Conservation (phyloP, 2,888 invertebrate species). For the Epinotia brunnichana region DNA sequence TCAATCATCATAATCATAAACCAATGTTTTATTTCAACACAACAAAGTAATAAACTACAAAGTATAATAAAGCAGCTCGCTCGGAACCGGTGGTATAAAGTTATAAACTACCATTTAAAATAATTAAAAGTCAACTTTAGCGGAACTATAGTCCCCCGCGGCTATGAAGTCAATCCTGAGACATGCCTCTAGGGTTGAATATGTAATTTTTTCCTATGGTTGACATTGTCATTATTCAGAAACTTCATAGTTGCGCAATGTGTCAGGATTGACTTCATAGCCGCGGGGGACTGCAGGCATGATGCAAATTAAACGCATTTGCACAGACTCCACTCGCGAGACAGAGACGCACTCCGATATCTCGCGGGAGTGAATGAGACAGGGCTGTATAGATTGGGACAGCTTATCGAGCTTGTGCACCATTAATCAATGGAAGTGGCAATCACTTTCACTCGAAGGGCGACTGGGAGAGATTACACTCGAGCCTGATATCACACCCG, state of each 20-base stretch:
- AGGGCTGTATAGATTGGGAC: not conserved
- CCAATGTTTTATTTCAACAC: not conserved
- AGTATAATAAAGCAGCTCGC: not conserved
- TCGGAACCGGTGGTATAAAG: not conserved
- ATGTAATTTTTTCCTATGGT: too few relatives aligned
- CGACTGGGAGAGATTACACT: not conserved
- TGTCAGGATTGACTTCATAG: too few relatives aligned
- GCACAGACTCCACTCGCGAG: constrained; percentile 14
- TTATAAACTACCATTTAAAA: constrained; percentile 7
- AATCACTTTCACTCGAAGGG: constrained; percentile 8
- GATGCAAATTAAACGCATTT: constrained; percentile 30
- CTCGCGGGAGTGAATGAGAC: not conserved
- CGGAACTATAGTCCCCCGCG: too few relatives aligned
- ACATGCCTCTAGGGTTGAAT: too few relatives aligned
- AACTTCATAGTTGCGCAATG: too few relatives aligned
- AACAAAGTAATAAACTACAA: not conserved
- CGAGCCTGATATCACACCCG: not conserved
- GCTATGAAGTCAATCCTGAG: too few relatives aligned
- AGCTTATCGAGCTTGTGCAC: not conserved
- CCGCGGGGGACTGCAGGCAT: too few relatives aligned
- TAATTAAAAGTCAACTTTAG: constrained; percentile 28
- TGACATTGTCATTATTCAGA: too few relatives aligned
- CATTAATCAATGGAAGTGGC: constrained; percentile 10
- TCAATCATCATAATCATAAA: not conserved
- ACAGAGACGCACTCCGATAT: not conserved